Evolutionary conservation across 2,797 vertebrate genomes (phyloP), one percentile per base, ranked within the genome.

Genomic region (Poecilia velifera): DNA sequence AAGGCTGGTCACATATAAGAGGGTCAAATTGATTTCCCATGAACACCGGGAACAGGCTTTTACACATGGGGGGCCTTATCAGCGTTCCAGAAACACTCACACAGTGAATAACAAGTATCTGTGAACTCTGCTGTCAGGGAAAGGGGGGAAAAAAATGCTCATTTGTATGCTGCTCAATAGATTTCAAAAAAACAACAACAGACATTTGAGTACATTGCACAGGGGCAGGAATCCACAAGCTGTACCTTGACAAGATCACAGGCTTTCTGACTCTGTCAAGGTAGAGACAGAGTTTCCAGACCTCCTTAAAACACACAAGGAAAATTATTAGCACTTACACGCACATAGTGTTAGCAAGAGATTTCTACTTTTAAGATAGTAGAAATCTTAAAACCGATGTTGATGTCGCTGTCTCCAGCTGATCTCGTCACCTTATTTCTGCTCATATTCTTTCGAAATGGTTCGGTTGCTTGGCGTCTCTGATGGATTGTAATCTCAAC

Each of bases 21-120:
- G 6, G 73, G 76, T 89, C 86, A 94, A 93, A 95, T 93, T 91
- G 91, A 95, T 94, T 95, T 95, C 76, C 90, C 86, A 86, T 91
- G 87, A 93, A 94, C 82, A 88, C 77, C 36, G 8, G 64, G 86
- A 82, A 82, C 85, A 73, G 68, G 71, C 68, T 91, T 90, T 89
- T 81, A 84, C 71, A 75, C 20, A 13, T 18, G n/a, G 66, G 25
- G 73, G 72, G 28, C 55, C 83, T 90, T 89, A 91, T 92, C 84
- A 34, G 79, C 20, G 46, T 72, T 81, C 66, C 83, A 86, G 64
- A 84, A 73, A 83, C 82, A 79, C 47, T 76, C 31, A 49, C 71
- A 75, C 77, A 79, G 41, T 31, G 72, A 39, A 78, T 66, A 83
- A 72, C 84, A 81, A 75, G 74, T 76, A 78, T 72, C 14, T n/a